Base-by-base conservation (phyloP, 35 echinoderm and acorn worm genomes). In the Nesometra sesokonis region DNA sequence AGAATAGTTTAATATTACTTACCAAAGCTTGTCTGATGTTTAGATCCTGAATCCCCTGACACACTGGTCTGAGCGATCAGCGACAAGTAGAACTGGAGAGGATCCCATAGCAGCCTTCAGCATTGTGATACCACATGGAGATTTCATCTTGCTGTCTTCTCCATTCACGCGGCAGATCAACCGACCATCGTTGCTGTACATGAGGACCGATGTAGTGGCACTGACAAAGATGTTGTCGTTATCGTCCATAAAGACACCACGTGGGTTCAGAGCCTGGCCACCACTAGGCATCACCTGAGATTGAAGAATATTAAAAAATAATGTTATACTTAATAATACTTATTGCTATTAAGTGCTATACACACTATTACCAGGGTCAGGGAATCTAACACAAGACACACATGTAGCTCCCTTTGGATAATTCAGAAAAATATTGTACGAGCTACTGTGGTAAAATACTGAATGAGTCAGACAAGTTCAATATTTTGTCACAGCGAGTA, bases 161-260 rank as follows among this genome's bases (percentile, higher is more conserved):
- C 81, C 37, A 37, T 83, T 38, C 34, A 83, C 37, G 27, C 81
- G 81, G 81, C 81, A 39, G 36, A 83, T 38, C 3, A 83, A 39
- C 2, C 17, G 15, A 23, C 81, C 81, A n/a, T 83, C 81, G 34
- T 17, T 30, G 29, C 81, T 35, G 35, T 37, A 83, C 81, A 83
- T 83, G 3, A 37, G 35, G 0, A 83, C 81, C 23, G 34, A 30
- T 35, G 34, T 83, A 3, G 34, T 83, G 37, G 34, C 81, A 83
- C 81, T 37, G 30, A 83, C 35, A 31, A 83, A 37, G 81, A 83
- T 83, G 81, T 83, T 83, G 37, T 83, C 81, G 37, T 30, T 34
- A 4, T 30, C 81, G 32, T 83, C 81, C 34, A 83, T 38, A 9
- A 27, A 35, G 37, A 83, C 36, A 38, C 81, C 81, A 36, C 34